Percentiles rank a stretch among this genome's conserved stretches.
Conservation (phyloP, 1,140 invertebrate genomes). For the Caenorhabditis latens region DNA sequence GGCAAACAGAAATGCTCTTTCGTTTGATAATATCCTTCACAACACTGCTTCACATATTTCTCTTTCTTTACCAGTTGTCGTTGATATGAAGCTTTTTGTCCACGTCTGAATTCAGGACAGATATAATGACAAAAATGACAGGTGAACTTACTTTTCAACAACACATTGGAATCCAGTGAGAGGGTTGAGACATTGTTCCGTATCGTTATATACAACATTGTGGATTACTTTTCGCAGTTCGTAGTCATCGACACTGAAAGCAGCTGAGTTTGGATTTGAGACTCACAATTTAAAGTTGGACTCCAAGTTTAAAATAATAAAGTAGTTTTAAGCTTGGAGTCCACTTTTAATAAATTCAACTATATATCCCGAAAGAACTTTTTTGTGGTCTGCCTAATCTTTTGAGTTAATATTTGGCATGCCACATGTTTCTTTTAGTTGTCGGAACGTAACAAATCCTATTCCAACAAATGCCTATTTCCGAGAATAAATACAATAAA, state of each 20-base stretch:
- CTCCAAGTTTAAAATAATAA: too few species aligned
- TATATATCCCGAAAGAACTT: too few species aligned
- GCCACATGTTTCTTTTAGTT: too few species aligned
- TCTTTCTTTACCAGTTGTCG: constrained; percentile 82
- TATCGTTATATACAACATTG: constrained; percentile 69
- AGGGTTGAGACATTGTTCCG: constrained; percentile 68
- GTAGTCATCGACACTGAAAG: constrained; percentile 35
- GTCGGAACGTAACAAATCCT: too few species aligned
- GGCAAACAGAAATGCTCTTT: constrained; percentile 80
- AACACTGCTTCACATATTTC: constrained; percentile 87
- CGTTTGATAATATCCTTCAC: constrained; percentile 84
- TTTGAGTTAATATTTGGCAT: too few species aligned
- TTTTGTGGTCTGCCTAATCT: too few species aligned
- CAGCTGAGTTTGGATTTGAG: too few species aligned
- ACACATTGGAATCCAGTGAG: constrained; percentile 71
- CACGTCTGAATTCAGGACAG: constrained; percentile 71
- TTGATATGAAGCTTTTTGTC: constrained; percentile 75
- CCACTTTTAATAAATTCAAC: too few species aligned
- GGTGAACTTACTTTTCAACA: constrained; percentile 69
- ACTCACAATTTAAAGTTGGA: too few species aligned
- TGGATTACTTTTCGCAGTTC: constrained; percentile 34
- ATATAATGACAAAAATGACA: background rate
- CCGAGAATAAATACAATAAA: too few species aligned
- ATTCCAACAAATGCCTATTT: too few species aligned
- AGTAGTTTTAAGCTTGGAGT: too few species aligned